phyloP scores from a whole-genome alignment of 2,113 vertebrate genomes.

The Myxocyprinus asiaticus region DNA sequence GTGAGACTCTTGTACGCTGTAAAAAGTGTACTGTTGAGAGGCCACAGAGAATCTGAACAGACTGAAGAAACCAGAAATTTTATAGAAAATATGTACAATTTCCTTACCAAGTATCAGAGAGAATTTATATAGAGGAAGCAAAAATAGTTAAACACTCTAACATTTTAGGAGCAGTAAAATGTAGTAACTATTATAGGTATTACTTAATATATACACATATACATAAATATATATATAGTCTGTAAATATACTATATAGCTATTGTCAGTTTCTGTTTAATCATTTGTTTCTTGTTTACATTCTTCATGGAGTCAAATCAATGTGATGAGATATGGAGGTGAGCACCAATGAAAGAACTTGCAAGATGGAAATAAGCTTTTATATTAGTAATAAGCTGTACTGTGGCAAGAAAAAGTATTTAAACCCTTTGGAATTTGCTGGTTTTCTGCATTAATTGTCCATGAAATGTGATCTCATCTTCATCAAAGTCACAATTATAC shows the following conservation, averaged over 20 bases:
- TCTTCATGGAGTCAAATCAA: slow-evolving; percentile 56
- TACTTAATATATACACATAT: slow-evolving; percentile 27
- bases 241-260: slow-evolving; percentile 53
- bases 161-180: slow-evolving; percentile 13
- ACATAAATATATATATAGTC: slow-evolving; percentile 18
- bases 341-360: slow-evolving; percentile 57
- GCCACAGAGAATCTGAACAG: neutral
- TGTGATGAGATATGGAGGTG: slow-evolving; percentile 54
- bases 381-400: slow-evolving; percentile 58
- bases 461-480: no score
- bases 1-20: slow-evolving; percentile 9
- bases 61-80: neutral
- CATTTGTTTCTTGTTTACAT: slow-evolving; percentile 68
- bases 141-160: slow-evolving; percentile 19
- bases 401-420: neutral
- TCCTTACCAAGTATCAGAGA: neutral
- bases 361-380: slow-evolving; percentile 62
- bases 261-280: slow-evolving; percentile 58
- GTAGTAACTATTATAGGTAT: slow-evolving; percentile 25
- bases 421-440: no score
- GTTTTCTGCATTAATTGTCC: no score
- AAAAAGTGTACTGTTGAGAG: neutral
- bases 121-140: neutral
- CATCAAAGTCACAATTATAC: no score
- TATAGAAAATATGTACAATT: slow-evolving; percentile 9